Base-by-base conservation (phyloP, 2,888 invertebrate species). In the Ferrisia virgata region DNA sequence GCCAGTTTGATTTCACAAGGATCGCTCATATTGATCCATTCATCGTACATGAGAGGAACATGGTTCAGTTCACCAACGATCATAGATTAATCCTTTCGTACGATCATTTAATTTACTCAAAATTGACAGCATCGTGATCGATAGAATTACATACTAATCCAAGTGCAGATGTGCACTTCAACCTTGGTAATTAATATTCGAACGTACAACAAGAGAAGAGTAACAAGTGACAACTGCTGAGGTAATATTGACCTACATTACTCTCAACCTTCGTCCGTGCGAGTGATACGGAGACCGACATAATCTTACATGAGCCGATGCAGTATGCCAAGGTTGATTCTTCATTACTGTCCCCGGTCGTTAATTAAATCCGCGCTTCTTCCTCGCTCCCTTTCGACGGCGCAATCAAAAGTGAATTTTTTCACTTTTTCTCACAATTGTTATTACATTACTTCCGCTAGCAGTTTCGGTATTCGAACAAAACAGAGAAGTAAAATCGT, bases 221-320 rank as follows among this genome's bases (percentile, higher is more conserved):
- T 72, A 72, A 72, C 72, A 72, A 72, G 72, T 72, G 72, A 72
- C 72, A 72, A 33, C 36, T 58, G 25, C 58, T 72, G 72, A 72
- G 72, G 72, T 72, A 72, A 72, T 72, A 72, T 33, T 72, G 72
- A 72, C 72, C 72, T 72, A 72, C 72, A 72, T 72, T 72, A 72
- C 72, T 72, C 72, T 72, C 72, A 72, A 72, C 72, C 72, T 72
- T 33, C 33, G 72, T 13, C 72, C 36, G 33, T 72, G 33, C 36
- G 18, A 72, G 72, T n/a, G 72, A 72, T 72, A 72, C 72, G 72
- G 31, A 72, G 72, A 72, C 72, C 72, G 72, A 33, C 72, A 72
- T 72, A 72, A 72, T 72, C 72, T 72, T 72, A 72, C 72, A 72
- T 72, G 72, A 72, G 72, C 72, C 33, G 72, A 33, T 72, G 72